These are phyloP conservation scores for Silurus aristotelis DNA, from an alignment of 2,797 vertebrate species.

Conservation along the genomic window DNA sequence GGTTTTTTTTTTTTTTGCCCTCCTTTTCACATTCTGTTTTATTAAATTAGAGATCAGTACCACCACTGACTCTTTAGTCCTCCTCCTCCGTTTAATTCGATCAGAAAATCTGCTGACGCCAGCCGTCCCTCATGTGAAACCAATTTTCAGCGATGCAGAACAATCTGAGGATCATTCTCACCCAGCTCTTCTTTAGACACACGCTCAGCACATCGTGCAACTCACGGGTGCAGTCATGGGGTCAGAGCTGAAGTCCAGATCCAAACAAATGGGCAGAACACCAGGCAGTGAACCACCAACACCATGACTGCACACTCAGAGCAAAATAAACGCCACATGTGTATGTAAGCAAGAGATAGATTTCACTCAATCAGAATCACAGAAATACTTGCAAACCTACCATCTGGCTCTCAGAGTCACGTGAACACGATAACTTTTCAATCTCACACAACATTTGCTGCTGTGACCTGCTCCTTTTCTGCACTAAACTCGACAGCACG, in stretches of 20 bases:
- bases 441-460: background rate
- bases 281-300: conserved; percentile 11
- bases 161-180: conserved; percentile 53
- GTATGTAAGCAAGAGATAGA: background rate
- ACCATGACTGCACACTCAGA: conserved; percentile 24
- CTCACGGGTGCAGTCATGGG: background rate
- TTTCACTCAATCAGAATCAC: conserved; percentile 50
- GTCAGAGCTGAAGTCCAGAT: conserved; percentile 1
- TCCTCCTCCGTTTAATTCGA: conserved; percentile 79
- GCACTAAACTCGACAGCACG: background rate
- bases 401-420: conserved; percentile 48
- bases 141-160: conserved; percentile 83
- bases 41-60: conserved; percentile 84
- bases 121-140: conserved; percentile 87
- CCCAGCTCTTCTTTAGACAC: conserved; percentile 5
- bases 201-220: background rate
- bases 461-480: background rate
- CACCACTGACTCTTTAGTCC: conserved; percentile 65
- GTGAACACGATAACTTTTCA: conserved; percentile 34
- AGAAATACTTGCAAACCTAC: conserved; percentile 41
- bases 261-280: background rate
- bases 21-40: conserved; percentile 69
- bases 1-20: conserved; percentile 35
- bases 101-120: conserved; percentile 86
- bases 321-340: conserved; percentile 43